Conservation (phyloP, 2,113 vertebrate species). For the Hippoglossus stenolepis region DNA sequence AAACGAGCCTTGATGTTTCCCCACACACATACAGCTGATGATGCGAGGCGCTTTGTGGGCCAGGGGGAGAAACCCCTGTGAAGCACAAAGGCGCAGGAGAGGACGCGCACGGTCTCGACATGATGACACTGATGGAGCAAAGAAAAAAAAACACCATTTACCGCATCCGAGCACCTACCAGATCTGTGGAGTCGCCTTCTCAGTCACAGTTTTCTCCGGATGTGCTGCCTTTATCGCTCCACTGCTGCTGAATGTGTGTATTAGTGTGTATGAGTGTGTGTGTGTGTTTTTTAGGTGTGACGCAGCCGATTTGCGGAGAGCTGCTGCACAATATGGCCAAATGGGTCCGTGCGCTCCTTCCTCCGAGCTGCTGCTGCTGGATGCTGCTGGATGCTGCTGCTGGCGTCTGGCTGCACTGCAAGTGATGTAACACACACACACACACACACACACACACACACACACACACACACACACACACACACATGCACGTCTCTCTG, state of each 20-base stretch:
- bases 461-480: slow-evolving; percentile 22
- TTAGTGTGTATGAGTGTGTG: background rate
- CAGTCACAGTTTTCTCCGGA: slow-evolving; percentile 1
- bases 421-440: slow-evolving; percentile 67
- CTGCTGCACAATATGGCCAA: slow-evolving; percentile 77
- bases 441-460: slow-evolving; percentile 31
- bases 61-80: slow-evolving; percentile 18
- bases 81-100: slow-evolving; percentile 57
- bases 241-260: background rate
- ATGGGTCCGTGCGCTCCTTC: slow-evolving; percentile 52
- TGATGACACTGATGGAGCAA: slow-evolving; percentile 4
- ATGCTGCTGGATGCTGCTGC: slow-evolving; percentile 65
- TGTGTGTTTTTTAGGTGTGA: slow-evolving; percentile 55
- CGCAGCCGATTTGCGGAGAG: slow-evolving; percentile 76
- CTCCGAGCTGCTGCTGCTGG: slow-evolving; percentile 19
- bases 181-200: slow-evolving; percentile 18
- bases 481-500: too few relatives aligned
- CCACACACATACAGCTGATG: background rate
- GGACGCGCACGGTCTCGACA: slow-evolving; percentile 30
- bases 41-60: slow-evolving; percentile 42
- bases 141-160: background rate
- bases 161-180: slow-evolving; percentile 56
- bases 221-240: slow-evolving; percentile 23
- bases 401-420: slow-evolving; percentile 72
- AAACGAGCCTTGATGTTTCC: background rate